Conservation (phyloP, 1,140 invertebrate species). For the Eumeta japonica region DNA sequence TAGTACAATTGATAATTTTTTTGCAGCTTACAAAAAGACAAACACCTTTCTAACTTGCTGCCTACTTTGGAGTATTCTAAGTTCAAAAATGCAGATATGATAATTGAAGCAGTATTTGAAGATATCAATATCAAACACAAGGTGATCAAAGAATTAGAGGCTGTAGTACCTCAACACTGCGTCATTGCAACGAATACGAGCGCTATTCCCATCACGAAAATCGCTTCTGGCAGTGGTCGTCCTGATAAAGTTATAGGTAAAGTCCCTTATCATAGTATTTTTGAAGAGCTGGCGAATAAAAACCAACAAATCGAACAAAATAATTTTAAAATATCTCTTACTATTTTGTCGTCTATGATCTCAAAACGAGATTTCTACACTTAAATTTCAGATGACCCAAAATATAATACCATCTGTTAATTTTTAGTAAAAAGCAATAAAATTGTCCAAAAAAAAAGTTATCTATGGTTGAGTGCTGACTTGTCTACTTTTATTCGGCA, state of each 20-base stretch:
- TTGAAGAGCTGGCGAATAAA: too few relatives aligned
- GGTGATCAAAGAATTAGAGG: slow-evolving; percentile 95
- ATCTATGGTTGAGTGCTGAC: too few relatives aligned
- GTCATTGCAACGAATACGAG: slow-evolving; percentile 98
- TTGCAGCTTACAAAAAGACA: slow-evolving; percentile 75
- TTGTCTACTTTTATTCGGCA: too few relatives aligned
- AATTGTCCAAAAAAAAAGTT: too few relatives aligned
- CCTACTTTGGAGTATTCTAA: slow-evolving; percentile 82
- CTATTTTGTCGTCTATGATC: too few relatives aligned
- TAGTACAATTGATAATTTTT: slow-evolving; percentile 14
- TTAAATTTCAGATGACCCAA: too few relatives aligned
- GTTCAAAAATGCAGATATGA: slow-evolving; percentile 88
- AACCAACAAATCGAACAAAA: too few relatives aligned
- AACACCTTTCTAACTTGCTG: slow-evolving; percentile 74
- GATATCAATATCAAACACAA: slow-evolving; percentile 95
- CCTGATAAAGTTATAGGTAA: slow-evolving; percentile 86
- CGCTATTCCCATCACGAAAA: slow-evolving; percentile 93
- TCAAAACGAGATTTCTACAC: too few relatives aligned
- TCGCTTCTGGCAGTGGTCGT: slow-evolving; percentile 86
- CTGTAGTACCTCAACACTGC: slow-evolving; percentile 83
- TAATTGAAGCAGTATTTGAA: slow-evolving; percentile 99
- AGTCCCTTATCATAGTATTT: slow-evolving; percentile 5
- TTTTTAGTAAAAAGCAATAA: too few relatives aligned
- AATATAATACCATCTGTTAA: too few relatives aligned
- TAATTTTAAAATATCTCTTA: too few relatives aligned